Evolutionary conservation across 2,888 invertebrate genomes (phyloP).

Genomic region (Nudaria mundana): DNA sequence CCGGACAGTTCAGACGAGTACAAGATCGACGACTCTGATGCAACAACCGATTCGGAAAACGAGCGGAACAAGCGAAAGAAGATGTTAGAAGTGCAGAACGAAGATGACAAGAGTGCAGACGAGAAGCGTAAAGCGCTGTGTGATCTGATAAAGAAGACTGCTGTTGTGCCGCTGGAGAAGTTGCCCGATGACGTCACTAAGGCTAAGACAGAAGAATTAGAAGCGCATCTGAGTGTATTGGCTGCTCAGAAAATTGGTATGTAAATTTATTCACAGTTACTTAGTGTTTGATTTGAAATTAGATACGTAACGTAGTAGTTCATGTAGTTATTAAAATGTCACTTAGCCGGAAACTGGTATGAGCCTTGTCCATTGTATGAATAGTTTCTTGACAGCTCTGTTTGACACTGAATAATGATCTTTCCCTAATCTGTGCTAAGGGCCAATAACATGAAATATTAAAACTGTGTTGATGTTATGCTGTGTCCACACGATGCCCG

Average conservation of each 20-base stretch:
- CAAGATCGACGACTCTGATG: slow-evolving; percentile 60
- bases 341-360: no score
- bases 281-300: no score
- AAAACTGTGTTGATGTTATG: no score
- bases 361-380: no score
- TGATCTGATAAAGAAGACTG: slow-evolving; percentile 61
- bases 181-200: slow-evolving; percentile 64
- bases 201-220: slow-evolving; percentile 60
- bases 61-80: slow-evolving; percentile 59
- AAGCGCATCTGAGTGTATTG: slow-evolving; percentile 52
- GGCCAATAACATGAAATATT: no score
- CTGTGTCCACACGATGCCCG: no score
- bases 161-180: slow-evolving; percentile 68
- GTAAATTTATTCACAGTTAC: no score
- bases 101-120: slow-evolving; percentile 47
- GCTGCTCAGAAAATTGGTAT: slow-evolving; percentile 17
- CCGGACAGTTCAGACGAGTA: slow-evolving; percentile 77
- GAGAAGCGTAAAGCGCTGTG: slow-evolving; percentile 43
- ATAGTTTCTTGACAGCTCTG: no score
- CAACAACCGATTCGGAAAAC: slow-evolving; percentile 44
- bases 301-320: no score
- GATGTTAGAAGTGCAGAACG: slow-evolving; percentile 60
- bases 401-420: neutral
- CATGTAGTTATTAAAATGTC: no score
- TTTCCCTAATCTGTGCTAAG: no score